Evolutionary conservation across 2,888 invertebrate species (phyloP), one percentile per base, ranked within the genome.

Genomic region (Zaprionus obscuricornis): DNA sequence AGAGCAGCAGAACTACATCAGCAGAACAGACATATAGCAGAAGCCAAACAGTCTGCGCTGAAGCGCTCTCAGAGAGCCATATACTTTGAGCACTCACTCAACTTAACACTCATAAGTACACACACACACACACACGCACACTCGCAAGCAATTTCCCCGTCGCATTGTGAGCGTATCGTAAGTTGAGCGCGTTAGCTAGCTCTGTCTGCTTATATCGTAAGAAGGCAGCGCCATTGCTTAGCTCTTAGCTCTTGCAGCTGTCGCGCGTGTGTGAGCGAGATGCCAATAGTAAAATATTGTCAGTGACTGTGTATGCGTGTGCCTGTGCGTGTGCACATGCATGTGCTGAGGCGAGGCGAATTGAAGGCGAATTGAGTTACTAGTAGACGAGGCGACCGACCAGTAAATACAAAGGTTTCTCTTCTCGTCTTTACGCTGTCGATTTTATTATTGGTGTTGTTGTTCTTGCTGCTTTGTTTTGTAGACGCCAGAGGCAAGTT

Each of bases 151-250:
- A 65, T 72, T 84, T 84, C 84, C 84, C 81, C 82, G 67, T 46
- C 47, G 46, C 56, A 51, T 66, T 66, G 75, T 74, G 60, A 72
- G 70, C 70, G 42, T 75, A 78, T 75, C 83, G 79, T 81, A 81
- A 84, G 82, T 79, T 71, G 67, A 69, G 68, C 66, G 43, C 55
- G 47, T 7, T 34, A 13, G 64, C 65, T 47, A n/a, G 29, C 43
- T 45, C 51, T 34, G 34, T 5, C 55, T 72, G 75, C 76, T 77
- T 74, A 83, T 79, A 78, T 83, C 78, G 78, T 78, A 78, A 83
- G 78, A 83, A 78, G 78, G 81, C 78, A 68, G 84, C 84, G 73
- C 81, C 81, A 84, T 71, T 74, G 68, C 72, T 68, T 63, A 51
- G 69, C 73, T 54, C 72, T 68, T 63, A 51, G 69, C 73, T 54